These are phyloP conservation scores for Hipposideros armiger DNA, from an alignment of 2,113 vertebrate genomes.

Conservation along the genomic window DNA sequence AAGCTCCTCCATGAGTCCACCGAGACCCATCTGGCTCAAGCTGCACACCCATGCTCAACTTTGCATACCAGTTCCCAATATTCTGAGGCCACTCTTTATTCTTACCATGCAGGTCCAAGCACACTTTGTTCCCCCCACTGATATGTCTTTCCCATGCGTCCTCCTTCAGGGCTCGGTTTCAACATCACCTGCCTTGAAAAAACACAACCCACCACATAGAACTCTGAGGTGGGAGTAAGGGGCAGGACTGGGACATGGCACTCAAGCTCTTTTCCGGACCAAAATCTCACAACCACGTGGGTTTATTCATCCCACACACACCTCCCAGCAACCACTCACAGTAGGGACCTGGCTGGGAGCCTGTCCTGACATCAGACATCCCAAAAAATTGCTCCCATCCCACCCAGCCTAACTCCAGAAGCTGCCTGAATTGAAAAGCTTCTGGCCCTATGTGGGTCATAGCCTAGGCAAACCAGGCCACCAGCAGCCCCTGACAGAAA, in stretches of 20 bases:
- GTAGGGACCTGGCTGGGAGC: neutral
- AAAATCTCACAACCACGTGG: neutral
- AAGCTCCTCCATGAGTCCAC: fast-evolving
- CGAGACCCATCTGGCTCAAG: neutral
- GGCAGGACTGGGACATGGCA: neutral
- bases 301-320: neutral
- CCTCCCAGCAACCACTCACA: neutral
- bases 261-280: neutral
- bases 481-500: neutral
- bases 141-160: neutral
- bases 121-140: neutral
- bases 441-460: neutral
- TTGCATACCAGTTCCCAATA: neutral
- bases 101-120: neutral
- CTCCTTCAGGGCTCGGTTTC: neutral
- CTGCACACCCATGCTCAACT: fast-evolving
- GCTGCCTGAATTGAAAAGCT: neutral
- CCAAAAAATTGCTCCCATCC: neutral
- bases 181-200: neutral
- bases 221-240: neutral
- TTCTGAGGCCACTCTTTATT: neutral
- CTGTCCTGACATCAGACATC: neutral
- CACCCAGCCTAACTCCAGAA: neutral
- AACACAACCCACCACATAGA: too few relatives aligned
- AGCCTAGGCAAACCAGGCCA: neutral